Percentiles rank a stretch among this genome's conserved stretches.
phyloP scores from a whole-genome alignment of 2,888 invertebrate species.

The Pterostichus madidus region DNA sequence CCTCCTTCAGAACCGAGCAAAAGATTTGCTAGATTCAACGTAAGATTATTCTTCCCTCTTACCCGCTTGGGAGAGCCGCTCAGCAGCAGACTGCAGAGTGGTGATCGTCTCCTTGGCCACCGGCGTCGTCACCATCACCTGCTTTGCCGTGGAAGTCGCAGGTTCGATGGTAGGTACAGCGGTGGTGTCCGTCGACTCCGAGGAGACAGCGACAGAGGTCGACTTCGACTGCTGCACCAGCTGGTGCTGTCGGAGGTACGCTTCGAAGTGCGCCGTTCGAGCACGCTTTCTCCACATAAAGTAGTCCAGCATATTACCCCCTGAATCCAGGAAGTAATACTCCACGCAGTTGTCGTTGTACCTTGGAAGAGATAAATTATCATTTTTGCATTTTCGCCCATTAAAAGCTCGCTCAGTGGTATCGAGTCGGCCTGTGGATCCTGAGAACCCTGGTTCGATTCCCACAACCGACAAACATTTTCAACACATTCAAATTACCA shows the following conservation, averaged over 20 bases:
- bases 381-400: too few relatives aligned
- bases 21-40: not conserved
- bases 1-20: too few relatives aligned
- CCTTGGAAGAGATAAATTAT: constrained; percentile 70
- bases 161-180: not conserved
- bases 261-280: constrained; percentile 85
- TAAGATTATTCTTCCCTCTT: not conserved
- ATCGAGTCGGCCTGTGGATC: too few relatives aligned
- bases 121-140: not conserved
- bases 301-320: constrained; percentile 94
- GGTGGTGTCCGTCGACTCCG: not conserved
- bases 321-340: constrained; percentile 91
- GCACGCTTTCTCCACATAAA: constrained; percentile 90
- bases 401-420: too few relatives aligned
- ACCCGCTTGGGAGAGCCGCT: not conserved
- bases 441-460: too few relatives aligned
- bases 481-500: too few relatives aligned
- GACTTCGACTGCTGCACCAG: constrained; percentile 76
- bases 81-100: not conserved
- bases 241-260: constrained; percentile 87
- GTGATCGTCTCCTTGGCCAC: constrained; percentile 6
- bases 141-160: not conserved
- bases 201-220: not conserved
- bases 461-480: too few relatives aligned
- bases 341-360: constrained; percentile 90